Conservation (phyloP, 2,888 invertebrate genomes). For the Mimachlamys varia region DNA sequence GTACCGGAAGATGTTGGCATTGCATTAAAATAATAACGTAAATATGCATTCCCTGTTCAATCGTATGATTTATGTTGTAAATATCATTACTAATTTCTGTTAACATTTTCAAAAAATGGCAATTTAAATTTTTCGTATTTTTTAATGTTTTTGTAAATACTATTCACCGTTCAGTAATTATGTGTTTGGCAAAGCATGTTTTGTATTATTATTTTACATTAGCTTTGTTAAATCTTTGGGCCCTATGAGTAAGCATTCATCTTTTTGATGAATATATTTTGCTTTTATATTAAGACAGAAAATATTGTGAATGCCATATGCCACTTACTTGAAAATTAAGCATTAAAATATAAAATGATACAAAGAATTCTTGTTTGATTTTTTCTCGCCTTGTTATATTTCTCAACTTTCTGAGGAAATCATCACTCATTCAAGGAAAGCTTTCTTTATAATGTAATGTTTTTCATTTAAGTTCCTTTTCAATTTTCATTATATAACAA, state of each 20-base stretch:
- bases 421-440: too few species aligned
- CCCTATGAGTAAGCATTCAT: not conserved
- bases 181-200: constrained; percentile 18
- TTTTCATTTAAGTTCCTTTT: too few species aligned
- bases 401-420: not conserved
- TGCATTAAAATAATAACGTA: not conserved
- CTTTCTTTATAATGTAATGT: too few species aligned
- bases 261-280: not conserved
- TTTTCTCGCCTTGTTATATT: not conserved
- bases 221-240: not conserved
- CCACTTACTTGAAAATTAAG: constrained; percentile 17
- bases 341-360: not conserved
- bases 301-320: not conserved
- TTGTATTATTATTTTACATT: not conserved
- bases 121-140: not conserved
- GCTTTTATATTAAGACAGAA: constrained; percentile 12
- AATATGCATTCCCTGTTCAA: not conserved
- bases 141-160: constrained; percentile 20
- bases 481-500: too few species aligned
- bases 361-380: not conserved
- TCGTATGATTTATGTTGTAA: not conserved
- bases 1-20: not conserved
- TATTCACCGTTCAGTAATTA: not conserved
- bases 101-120: constrained; percentile 7
- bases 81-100: not conserved